phyloP scores from a whole-genome alignment of 1,140 invertebrate genomes.

The Akabosia matsudoensis region DNA sequence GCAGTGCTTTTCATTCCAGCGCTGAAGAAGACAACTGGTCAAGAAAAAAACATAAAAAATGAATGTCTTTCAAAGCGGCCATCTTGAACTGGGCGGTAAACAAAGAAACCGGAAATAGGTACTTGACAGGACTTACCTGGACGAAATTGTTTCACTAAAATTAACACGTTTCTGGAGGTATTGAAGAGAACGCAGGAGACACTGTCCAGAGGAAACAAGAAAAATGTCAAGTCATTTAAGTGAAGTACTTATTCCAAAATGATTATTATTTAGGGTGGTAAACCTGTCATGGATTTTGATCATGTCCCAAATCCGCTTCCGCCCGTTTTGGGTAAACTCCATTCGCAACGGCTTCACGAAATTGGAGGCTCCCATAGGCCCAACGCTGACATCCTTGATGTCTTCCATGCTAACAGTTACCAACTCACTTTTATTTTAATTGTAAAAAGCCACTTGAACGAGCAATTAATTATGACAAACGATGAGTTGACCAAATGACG shows the following conservation, averaged over 20 bases:
- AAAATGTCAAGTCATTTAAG: background rate
- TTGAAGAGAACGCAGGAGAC: constrained; percentile 85
- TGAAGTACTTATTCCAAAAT: background rate
- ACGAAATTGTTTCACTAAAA: constrained; percentile 89
- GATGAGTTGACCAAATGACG: too few relatives aligned
- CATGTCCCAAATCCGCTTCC: constrained; percentile 56
- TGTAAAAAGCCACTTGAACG: too few relatives aligned
- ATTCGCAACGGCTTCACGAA: constrained; percentile 50
- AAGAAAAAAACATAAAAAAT: background rate
- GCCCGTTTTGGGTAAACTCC: constrained; percentile 54
- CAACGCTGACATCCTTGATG: constrained; percentile 48
- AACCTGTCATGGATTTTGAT: constrained; percentile 56
- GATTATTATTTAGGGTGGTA: background rate
- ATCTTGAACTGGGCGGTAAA: background rate
- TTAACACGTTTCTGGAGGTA: constrained; percentile 66
- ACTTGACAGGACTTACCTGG: constrained; percentile 57
- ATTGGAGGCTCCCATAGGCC: constrained; percentile 48
- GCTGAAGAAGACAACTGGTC: background rate
- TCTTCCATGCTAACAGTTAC: constrained; percentile 33
- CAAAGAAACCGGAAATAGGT: background rate
- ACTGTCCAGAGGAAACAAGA: constrained; percentile 50
- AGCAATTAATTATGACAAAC: too few relatives aligned
- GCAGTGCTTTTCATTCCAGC: constrained; percentile 40
- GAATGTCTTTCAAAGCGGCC: background rate
- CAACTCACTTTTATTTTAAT: background rate